Percentiles rank a stretch among this genome's conserved stretches.
Conservation (phyloP, 2,113 vertebrate genomes). For the Trichechus manatus region DNA sequence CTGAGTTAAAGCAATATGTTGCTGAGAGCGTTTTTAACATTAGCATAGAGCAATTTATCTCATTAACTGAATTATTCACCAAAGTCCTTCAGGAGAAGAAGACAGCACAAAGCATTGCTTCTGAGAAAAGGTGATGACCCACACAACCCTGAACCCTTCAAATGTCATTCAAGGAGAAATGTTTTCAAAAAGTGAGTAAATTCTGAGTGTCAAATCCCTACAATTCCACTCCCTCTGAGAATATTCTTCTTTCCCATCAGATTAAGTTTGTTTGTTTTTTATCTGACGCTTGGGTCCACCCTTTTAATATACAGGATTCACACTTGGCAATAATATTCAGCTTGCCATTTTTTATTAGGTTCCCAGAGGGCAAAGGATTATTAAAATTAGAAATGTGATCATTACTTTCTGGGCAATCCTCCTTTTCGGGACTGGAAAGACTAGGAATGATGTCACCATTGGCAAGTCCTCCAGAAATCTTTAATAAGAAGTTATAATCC, state of each 20-base stretch:
- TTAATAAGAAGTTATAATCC: background rate
- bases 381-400: constrained; percentile 20
- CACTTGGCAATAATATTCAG: background rate
- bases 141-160: background rate
- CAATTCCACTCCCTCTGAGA: background rate
- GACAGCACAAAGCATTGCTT: background rate
- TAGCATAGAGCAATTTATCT: background rate
- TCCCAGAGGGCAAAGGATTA: background rate
- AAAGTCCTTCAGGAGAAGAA: background rate
- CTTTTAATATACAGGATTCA: constrained; percentile 28
- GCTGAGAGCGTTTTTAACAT: background rate
- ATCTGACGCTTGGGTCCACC: background rate
- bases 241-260: background rate
- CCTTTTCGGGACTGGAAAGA: background rate
- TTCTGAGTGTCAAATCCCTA: background rate
- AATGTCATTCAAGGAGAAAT: background rate
- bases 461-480: background rate
- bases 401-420: background rate
- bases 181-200: constrained; percentile 27
- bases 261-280: background rate
- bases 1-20: background rate
- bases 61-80: background rate
- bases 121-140: background rate
- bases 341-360: background rate
- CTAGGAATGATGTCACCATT: background rate